Conservation (phyloP, 2,888 invertebrate species). For the Synergus umbraculus region DNA sequence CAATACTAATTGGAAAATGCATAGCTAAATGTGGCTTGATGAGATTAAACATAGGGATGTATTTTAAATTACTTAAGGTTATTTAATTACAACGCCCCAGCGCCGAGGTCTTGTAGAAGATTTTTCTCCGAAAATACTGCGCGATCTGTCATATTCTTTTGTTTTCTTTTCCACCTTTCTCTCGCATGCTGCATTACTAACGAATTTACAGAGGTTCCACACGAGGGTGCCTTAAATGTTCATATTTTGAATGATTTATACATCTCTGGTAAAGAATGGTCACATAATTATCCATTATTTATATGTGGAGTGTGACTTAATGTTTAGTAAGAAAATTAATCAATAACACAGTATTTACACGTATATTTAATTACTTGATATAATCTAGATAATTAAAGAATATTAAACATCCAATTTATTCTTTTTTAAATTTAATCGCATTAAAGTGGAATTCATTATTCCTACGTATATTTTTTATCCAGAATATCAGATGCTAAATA, state of each 20-base stretch:
- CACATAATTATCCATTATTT: too few species aligned
- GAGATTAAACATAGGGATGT: conserved; percentile 1
- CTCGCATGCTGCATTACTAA: conserved; percentile 27
- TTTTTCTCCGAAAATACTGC: conserved; percentile 51
- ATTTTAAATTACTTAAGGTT: conserved; percentile 49
- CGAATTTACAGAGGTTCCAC: conserved; percentile 8
- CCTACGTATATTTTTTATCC: background rate
- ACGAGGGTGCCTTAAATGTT: conserved; percentile 8
- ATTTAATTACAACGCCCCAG: conserved; percentile 54
- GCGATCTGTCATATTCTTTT: conserved; percentile 52
- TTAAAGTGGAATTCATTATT: too few species aligned
- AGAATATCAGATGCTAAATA: conserved; percentile 4
- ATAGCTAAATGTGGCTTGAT: conserved; percentile 6
- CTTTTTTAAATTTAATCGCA: background rate
- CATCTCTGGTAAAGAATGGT: background rate
- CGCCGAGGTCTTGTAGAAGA: conserved; percentile 50
- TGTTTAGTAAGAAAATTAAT: too few species aligned
- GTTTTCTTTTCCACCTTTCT: conserved; percentile 46
- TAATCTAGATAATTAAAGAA: too few species aligned
- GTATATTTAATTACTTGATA: too few species aligned
- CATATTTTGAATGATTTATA: conserved; percentile 23
- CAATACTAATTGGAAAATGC: background rate
- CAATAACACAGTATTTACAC: too few species aligned
- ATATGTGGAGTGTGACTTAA: too few species aligned
- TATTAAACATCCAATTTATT: too few species aligned